Evolutionary conservation across 2,113 vertebrate species (phyloP).

Genomic region (Rhea americana): DNA sequence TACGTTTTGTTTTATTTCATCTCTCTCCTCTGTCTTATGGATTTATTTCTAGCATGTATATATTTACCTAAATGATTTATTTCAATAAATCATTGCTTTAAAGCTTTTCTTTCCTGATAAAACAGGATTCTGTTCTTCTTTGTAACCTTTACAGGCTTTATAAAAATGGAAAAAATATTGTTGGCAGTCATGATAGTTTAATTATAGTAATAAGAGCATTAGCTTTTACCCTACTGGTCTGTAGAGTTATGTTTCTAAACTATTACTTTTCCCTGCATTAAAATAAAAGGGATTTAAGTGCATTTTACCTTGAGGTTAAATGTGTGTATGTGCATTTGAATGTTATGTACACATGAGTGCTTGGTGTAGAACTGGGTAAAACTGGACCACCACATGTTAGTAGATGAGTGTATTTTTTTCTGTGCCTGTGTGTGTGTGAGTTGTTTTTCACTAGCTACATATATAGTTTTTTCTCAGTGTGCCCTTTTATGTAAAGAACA

Average conservation of each 20-base stretch:
- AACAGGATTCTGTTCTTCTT: neutral
- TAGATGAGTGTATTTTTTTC: neutral
- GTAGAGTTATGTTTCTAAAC: neutral
- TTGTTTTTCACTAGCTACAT: neutral
- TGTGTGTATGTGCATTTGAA: neutral
- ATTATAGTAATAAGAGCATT: constrained; percentile 19
- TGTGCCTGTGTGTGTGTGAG: neutral
- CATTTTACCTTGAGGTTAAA: neutral
- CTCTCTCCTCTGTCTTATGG: neutral
- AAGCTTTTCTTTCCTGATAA: neutral
- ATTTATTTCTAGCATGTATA: neutral
- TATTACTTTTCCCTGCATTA: neutral
- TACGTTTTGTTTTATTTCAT: neutral
- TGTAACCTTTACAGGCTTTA: neutral
- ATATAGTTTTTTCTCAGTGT: neutral
- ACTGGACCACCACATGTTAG: neutral
- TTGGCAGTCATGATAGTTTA: constrained; percentile 7
- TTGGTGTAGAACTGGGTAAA: neutral
- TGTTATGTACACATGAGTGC: neutral
- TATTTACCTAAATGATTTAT: neutral
- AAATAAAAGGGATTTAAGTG: constrained; percentile 30
- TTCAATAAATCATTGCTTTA: neutral
- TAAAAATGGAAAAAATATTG: neutral
- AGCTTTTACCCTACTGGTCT: constrained; percentile 2
- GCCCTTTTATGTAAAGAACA: constrained; percentile 7